Evolutionary conservation across 2,113 vertebrate species (phyloP).

Genomic region (Microcebus ravelobensis): DNA sequence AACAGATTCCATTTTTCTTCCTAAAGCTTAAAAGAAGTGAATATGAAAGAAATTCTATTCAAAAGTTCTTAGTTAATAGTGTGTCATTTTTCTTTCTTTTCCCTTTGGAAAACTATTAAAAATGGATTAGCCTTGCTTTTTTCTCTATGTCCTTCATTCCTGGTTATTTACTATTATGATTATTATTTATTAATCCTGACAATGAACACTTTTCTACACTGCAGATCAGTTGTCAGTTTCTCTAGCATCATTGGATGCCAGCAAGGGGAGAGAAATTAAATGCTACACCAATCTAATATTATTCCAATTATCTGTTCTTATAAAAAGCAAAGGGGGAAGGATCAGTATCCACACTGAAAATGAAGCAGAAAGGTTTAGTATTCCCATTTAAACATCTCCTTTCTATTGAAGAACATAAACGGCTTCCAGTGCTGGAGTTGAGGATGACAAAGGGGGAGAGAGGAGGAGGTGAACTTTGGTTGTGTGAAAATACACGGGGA

Average conservation of each 20-base stretch:
- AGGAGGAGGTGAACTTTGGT: background rate
- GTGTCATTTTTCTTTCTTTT: background rate
- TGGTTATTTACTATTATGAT: background rate
- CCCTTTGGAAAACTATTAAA: background rate
- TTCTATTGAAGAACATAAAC: background rate
- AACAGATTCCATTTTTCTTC: background rate
- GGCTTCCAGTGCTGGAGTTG: background rate
- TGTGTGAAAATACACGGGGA: background rate
- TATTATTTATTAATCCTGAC: background rate
- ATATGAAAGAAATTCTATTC: background rate
- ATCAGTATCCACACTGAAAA: background rate
- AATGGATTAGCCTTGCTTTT: background rate
- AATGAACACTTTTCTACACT: background rate
- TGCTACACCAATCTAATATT: background rate
- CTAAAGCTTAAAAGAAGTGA: background rate
- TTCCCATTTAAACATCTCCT: background rate
- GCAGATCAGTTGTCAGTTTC: background rate
- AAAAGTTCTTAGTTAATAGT: background rate
- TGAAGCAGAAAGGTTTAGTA: background rate
- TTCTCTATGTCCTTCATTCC: background rate
- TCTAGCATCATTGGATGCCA: background rate
- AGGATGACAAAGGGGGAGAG: background rate
- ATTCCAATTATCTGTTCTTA: background rate
- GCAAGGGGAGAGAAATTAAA: background rate
- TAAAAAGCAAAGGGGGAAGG: background rate